phyloP scores from a whole-genome alignment of 2,888 invertebrate species.

The Eristalinus aeneus region DNA sequence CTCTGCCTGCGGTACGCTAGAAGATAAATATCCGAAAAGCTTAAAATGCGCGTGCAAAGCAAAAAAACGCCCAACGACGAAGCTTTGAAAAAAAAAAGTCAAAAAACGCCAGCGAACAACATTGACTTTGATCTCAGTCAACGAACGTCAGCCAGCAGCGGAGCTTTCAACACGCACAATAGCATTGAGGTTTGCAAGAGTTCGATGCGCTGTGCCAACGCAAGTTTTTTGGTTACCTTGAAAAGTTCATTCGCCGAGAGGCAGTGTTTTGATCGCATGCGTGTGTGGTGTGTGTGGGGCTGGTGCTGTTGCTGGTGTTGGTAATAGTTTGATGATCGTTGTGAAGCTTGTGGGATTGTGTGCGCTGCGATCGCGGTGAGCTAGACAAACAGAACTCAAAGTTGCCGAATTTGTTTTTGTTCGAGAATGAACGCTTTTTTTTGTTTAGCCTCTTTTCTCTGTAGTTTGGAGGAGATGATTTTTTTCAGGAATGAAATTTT shows the following conservation, averaged over 20 bases:
- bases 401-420: conserved; percentile 4
- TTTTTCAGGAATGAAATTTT: not conserved
- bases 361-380: not conserved
- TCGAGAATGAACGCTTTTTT: not conserved
- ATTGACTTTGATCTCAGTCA: conserved; percentile 4
- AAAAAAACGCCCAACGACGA: not conserved
- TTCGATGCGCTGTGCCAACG: conserved; percentile 68
- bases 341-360: not conserved
- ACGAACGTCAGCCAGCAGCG: conserved; percentile 20
- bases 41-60: conserved; percentile 38
- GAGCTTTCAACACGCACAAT: conserved; percentile 63
- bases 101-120: conserved; percentile 10
- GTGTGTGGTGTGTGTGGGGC: conserved; percentile 20
- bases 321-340: conserved; percentile 4
- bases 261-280: conserved; percentile 30
- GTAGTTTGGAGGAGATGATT: not conserved
- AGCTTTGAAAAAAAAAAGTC: conserved; percentile 26
- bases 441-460: not conserved
- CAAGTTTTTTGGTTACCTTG: conserved; percentile 65
- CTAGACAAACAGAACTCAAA: conserved; percentile 31
- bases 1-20: not conserved
- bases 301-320: conserved; percentile 13
- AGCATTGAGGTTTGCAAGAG: conserved; percentile 69
- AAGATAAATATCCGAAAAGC: conserved; percentile 33
- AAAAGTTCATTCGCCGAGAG: conserved; percentile 67